A percentile compares a stretch with the other conserved stretches of the same genome.
Conservation (phyloP, 1,140 invertebrate genomes). For the Diabrotica undecimpunctata region DNA sequence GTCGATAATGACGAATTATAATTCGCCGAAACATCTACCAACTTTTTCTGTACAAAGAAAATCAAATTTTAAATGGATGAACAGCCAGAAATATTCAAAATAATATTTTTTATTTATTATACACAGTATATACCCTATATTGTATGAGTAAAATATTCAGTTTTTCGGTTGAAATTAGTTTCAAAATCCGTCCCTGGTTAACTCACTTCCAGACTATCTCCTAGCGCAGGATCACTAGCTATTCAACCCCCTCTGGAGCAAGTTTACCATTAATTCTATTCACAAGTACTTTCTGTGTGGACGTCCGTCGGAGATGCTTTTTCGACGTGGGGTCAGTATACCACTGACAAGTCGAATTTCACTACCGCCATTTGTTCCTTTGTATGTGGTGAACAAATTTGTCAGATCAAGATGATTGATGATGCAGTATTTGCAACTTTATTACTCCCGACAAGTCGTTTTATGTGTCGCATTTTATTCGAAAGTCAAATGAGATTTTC, state of each 20-base stretch:
- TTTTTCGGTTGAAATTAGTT: too few species aligned
- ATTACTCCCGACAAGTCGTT: conserved; percentile 16
- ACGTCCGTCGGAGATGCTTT: not conserved
- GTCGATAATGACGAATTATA: too few species aligned
- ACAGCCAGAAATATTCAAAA: too few species aligned
- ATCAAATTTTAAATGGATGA: too few species aligned
- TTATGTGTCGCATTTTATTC: not conserved
- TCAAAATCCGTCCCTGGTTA: too few species aligned
- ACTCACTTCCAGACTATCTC: too few species aligned
- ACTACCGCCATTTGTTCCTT: conserved; percentile 7
- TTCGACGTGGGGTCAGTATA: conserved; percentile 4
- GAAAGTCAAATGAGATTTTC: too few species aligned
- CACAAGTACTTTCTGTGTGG: not conserved
- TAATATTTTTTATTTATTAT: too few species aligned
- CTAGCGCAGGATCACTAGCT: not conserved
- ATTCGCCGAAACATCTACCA: too few species aligned
- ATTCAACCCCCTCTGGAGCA: conserved; percentile 7
- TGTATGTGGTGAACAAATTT: conserved; percentile 14
- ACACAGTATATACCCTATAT: too few species aligned
- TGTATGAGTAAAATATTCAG: too few species aligned
- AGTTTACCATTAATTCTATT: conserved; percentile 18
- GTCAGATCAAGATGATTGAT: conserved; percentile 16
- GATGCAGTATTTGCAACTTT: conserved; percentile 18
- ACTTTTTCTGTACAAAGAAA: too few species aligned
- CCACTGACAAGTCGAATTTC: conserved; percentile 7